Evolutionary conservation across 1,140 invertebrate genomes (phyloP).

Genomic region (Anthonomus grandis): DNA sequence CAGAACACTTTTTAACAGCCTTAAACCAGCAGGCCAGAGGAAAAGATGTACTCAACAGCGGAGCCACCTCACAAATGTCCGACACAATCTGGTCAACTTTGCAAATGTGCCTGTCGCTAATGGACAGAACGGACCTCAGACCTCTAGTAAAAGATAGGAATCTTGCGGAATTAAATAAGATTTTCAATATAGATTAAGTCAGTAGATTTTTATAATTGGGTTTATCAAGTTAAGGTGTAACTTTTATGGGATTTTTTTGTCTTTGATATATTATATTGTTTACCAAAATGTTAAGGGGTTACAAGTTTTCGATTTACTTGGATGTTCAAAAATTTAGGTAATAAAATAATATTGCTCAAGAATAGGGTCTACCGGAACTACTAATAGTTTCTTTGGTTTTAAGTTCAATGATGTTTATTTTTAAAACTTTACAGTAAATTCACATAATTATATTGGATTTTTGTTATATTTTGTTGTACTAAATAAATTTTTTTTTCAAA

Average conservation of each 20-base stretch:
- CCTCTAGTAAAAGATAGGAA: conserved; percentile 71
- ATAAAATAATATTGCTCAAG: too few species aligned
- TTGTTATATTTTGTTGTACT: neutral
- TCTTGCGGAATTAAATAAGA: conserved; percentile 61
- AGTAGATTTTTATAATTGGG: too few species aligned
- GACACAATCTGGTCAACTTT: conserved; percentile 94
- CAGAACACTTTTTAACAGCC: conserved; percentile 90
- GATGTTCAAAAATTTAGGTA: too few species aligned
- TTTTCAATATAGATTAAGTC: conserved; percentile 51
- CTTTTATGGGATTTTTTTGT: neutral
- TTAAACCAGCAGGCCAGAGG: conserved; percentile 89
- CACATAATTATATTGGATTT: neutral
- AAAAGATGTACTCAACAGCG: conserved; percentile 53
- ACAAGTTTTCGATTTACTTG: too few species aligned
- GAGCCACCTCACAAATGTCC: conserved; percentile 70
- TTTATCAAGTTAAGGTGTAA: too few species aligned
- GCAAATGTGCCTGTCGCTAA: conserved; percentile 82
- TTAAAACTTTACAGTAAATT: too few species aligned
- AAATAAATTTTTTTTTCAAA: neutral
- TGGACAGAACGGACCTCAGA: conserved; percentile 78
- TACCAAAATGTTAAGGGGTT: too few species aligned
- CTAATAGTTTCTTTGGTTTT: too few species aligned
- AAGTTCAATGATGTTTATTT: too few species aligned
- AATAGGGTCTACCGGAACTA: too few species aligned
- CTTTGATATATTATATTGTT: neutral